A percentile compares a stretch with the other conserved stretches of the same genome.
These are phyloP conservation scores for Hylaea fasciaria DNA, from an alignment of 2,888 invertebrate genomes.

Conservation along the genomic window DNA sequence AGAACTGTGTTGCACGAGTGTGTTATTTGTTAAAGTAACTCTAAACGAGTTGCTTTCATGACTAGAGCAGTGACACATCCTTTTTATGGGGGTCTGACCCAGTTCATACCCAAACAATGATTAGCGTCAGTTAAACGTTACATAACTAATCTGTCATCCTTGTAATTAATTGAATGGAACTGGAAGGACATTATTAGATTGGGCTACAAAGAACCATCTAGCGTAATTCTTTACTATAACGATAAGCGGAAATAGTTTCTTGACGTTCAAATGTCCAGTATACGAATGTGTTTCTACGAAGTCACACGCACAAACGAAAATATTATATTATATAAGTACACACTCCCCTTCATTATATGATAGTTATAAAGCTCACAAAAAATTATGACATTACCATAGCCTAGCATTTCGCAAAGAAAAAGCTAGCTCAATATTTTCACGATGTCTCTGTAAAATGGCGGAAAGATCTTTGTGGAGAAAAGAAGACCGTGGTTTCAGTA, in stretches of 20 bases:
- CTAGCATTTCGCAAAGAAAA: slow-evolving; percentile 14
- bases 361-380: slow-evolving; percentile 16
- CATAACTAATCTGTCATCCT: slow-evolving; percentile 5
- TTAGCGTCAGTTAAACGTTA: slow-evolving; percentile 17
- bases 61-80: slow-evolving; percentile 2
- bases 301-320: too few relatives aligned
- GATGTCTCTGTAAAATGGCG: slow-evolving; percentile 20
- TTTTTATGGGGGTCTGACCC: slow-evolving; percentile 16
- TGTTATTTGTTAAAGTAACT: slow-evolving; percentile 15
- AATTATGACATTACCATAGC: slow-evolving; percentile 11
- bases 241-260: too few relatives aligned
- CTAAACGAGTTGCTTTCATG: slow-evolving; percentile 1
- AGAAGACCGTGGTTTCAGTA: slow-evolving; percentile 12
- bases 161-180: slow-evolving; percentile 6
- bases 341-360: not conserved
- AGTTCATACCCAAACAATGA: slow-evolving; percentile 15
- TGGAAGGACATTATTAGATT: not conserved
- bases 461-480: slow-evolving; percentile 19
- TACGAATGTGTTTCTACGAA: too few relatives aligned
- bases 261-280: too few relatives aligned
- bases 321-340: too few relatives aligned
- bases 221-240: too few relatives aligned
- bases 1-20: not conserved
- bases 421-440: slow-evolving; percentile 13
- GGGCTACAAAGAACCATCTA: not conserved